Percentiles rank a stretch among this genome's conserved stretches.
Evolutionary conservation across 2,797 vertebrate genomes (phyloP).

Genomic region (Enteromius radiatus): DNA sequence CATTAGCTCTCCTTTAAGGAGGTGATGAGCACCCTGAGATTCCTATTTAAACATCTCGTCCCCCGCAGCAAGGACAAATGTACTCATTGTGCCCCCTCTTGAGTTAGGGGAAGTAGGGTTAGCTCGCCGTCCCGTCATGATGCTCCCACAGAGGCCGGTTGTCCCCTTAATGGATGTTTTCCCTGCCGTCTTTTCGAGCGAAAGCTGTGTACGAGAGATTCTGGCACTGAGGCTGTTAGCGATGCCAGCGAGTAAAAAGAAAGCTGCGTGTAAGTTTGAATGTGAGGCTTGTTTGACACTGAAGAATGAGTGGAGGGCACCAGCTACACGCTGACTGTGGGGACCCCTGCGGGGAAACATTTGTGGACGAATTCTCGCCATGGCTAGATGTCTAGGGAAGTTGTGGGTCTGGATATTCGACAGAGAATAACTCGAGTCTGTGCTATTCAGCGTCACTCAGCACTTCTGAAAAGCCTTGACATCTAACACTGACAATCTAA

Average conservation of each 20-base stretch:
- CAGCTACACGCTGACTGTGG: conserved; percentile 37
- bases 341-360: conserved; percentile 48
- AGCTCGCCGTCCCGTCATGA: conserved; percentile 56
- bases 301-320: conserved; percentile 46
- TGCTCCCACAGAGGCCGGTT: conserved; percentile 34
- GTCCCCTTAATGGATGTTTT: conserved; percentile 50
- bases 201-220: conserved; percentile 44
- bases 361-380: conserved; percentile 34
- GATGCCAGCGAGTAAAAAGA: conserved; percentile 17
- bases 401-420: conserved; percentile 25
- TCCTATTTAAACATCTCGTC: conserved; percentile 72
- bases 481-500: conserved; percentile 46
- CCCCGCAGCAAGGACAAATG: conserved; percentile 79
- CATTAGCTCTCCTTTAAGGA: conserved; percentile 73
- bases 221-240: conserved; percentile 35
- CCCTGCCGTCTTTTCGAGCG: conserved; percentile 34
- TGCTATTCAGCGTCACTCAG: conserved; percentile 42
- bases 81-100: conserved; percentile 74
- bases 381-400: conserved; percentile 7
- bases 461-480: conserved; percentile 41
- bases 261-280: conserved; percentile 43
- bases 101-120: conserved; percentile 73
- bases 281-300: conserved; percentile 54
- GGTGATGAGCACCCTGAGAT: conserved; percentile 70
- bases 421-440: conserved; percentile 8